A percentile compares a stretch with the other conserved stretches of the same genome.
Evolutionary conservation across 2,888 invertebrate species (phyloP).

Genomic region (Orthosia cruda): DNA sequence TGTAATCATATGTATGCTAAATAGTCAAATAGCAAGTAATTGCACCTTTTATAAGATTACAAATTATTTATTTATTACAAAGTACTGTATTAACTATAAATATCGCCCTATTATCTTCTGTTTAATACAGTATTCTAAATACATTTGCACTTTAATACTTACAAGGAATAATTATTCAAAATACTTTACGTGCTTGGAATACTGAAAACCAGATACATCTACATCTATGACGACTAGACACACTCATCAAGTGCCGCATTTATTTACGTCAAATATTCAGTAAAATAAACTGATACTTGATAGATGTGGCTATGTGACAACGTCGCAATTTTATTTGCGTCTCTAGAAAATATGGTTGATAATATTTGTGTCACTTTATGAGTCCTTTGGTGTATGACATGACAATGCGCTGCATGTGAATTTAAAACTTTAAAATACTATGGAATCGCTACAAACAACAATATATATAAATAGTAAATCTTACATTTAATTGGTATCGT

Average conservation of each 20-base stretch:
- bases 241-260: conserved; percentile 49
- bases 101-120: neutral
- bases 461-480: neutral
- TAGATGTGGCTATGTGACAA: conserved; percentile 6
- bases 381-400: neutral
- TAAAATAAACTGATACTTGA: conserved; percentile 38
- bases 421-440: neutral
- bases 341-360: neutral
- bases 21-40: too few species aligned
- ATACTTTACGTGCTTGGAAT: conserved; percentile 21
- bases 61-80: too few species aligned
- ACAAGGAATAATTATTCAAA: conserved; percentile 15
- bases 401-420: conserved; percentile 2
- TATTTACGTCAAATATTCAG: conserved; percentile 51
- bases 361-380: conserved; percentile 20
- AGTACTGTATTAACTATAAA: neutral
- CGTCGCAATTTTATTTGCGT: conserved; percentile 15
- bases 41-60: too few species aligned
- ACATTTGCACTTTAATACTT: neutral
- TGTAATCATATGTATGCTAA: too few species aligned
- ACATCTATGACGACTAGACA: conserved; percentile 33
- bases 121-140: neutral
- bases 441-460: neutral
- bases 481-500: neutral
- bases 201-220: conserved; percentile 16